phyloP scores from a whole-genome alignment of 1,140 invertebrate species.

The Hyposmocoma kahamanoa region DNA sequence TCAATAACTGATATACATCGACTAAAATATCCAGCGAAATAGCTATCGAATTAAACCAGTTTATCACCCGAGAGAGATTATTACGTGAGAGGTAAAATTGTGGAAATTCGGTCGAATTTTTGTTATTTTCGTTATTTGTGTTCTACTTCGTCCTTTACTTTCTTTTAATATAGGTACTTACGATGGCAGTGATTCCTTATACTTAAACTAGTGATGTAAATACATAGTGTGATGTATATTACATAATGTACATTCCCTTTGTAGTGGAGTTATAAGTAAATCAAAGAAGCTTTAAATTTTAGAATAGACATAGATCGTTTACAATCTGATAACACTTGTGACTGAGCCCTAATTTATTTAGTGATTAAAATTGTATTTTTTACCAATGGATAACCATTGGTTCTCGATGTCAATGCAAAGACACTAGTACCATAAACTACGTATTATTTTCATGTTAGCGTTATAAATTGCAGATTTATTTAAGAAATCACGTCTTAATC shows the following conservation, averaged over 20 bases:
- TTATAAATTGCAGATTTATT: too few relatives aligned
- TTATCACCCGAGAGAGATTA: too few relatives aligned
- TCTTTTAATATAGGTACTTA: neutral
- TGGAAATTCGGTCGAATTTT: too few relatives aligned
- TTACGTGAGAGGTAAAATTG: too few relatives aligned
- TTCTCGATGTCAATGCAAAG: too few relatives aligned
- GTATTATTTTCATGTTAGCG: too few relatives aligned
- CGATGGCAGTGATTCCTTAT: conserved; percentile 2
- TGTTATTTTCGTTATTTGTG: too few relatives aligned
- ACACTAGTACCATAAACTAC: too few relatives aligned
- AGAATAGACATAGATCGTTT: conserved; percentile 26
- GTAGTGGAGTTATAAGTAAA: conserved; percentile 37
- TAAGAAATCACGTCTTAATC: neutral
- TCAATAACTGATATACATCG: too few relatives aligned
- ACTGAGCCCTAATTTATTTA: conserved; percentile 28
- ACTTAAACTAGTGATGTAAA: conserved; percentile 8
- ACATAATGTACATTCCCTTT: conserved; percentile 40
- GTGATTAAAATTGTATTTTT: neutral
- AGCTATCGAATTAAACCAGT: too few relatives aligned
- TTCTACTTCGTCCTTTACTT: neutral
- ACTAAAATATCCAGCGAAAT: too few relatives aligned
- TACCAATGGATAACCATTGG: too few relatives aligned
- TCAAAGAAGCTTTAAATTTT: conserved; percentile 63
- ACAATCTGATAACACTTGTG: conserved; percentile 20
- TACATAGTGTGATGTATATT: neutral